These are phyloP conservation scores for Taxidea taxus DNA, from an alignment of 2,113 vertebrate species.

Conservation along the genomic window DNA sequence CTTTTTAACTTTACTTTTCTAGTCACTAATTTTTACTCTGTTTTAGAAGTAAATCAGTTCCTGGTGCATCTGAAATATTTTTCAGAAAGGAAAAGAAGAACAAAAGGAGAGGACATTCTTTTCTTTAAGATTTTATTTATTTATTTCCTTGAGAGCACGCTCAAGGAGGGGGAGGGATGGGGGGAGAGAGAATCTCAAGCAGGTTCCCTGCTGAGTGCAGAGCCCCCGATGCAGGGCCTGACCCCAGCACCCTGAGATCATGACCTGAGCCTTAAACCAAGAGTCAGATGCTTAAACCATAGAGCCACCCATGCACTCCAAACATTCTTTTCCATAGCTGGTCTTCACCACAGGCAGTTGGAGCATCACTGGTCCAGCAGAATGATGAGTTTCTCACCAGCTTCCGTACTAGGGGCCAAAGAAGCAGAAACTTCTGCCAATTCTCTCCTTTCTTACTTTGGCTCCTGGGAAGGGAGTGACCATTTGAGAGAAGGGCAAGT, in stretches of 20 bases:
- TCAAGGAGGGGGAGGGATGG: no score
- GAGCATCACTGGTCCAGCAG: background rate
- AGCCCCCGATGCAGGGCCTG: no score
- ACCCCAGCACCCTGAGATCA: no score
- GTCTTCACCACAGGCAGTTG: background rate
- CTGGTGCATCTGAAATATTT: background rate
- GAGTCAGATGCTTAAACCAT: no score
- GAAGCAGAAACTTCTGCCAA: background rate
- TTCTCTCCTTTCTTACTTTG: background rate
- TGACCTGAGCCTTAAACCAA: no score
- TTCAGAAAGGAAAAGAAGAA: background rate
- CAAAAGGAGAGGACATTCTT: background rate
- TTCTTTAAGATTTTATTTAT: background rate
- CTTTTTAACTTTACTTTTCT: slow-evolving; percentile 5
- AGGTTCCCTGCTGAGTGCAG: fast-evolving
- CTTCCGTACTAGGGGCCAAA: background rate
- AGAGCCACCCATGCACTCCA: no score
- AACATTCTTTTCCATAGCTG: background rate
- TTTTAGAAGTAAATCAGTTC: background rate
- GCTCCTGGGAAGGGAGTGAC: background rate
- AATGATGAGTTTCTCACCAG: background rate
- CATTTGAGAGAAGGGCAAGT: background rate
- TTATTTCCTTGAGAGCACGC: no score
- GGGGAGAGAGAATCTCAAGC: no score
- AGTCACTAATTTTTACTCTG: background rate